Percentiles rank a stretch among this genome's conserved stretches.
These are phyloP conservation scores for Synergus laeviventris DNA, from an alignment of 2,888 invertebrate species.

Conservation along the genomic window DNA sequence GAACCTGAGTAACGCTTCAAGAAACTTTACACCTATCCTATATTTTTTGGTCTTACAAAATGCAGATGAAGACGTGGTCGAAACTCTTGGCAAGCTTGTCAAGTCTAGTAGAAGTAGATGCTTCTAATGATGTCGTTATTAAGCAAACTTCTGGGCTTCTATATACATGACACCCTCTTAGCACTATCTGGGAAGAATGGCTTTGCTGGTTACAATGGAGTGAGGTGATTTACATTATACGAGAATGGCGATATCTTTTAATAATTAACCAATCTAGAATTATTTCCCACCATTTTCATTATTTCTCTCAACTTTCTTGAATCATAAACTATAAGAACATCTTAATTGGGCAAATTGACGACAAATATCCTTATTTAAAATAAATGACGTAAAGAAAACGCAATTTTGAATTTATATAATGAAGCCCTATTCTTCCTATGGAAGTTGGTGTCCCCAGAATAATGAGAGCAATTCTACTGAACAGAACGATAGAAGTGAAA, in stretches of 20 bases:
- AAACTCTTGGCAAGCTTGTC: slow-evolving; percentile 18
- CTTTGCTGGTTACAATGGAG: not conserved
- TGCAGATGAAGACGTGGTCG: slow-evolving; percentile 30
- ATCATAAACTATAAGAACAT: not conserved
- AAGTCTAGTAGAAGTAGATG: slow-evolving; percentile 2
- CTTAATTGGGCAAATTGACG: not conserved
- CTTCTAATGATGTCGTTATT: slow-evolving; percentile 35
- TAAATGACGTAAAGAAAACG: not conserved
- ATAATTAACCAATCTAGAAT: too few relatives aligned
- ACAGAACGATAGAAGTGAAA: slow-evolving; percentile 19
- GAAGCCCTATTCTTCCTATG: slow-evolving; percentile 18
- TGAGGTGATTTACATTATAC: not conserved
- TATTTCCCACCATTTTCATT: not conserved
- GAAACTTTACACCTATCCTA: not conserved
- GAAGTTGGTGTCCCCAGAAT: not conserved
- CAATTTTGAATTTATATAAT: slow-evolving; percentile 24
- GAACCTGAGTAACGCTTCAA: not conserved
- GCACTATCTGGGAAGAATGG: slow-evolving; percentile 7
- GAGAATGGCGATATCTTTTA: not conserved
- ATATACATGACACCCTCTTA: slow-evolving; percentile 15
- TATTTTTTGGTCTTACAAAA: slow-evolving; percentile 11
- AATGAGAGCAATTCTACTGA: slow-evolving; percentile 23
- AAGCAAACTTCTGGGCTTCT: slow-evolving; percentile 20
- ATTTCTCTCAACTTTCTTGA: too few relatives aligned
- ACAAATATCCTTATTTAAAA: not conserved